A percentile compares a stretch with the other conserved stretches of the same genome.
Conservation (phyloP, 2,113 vertebrate genomes). For the Gulo gulo region DNA sequence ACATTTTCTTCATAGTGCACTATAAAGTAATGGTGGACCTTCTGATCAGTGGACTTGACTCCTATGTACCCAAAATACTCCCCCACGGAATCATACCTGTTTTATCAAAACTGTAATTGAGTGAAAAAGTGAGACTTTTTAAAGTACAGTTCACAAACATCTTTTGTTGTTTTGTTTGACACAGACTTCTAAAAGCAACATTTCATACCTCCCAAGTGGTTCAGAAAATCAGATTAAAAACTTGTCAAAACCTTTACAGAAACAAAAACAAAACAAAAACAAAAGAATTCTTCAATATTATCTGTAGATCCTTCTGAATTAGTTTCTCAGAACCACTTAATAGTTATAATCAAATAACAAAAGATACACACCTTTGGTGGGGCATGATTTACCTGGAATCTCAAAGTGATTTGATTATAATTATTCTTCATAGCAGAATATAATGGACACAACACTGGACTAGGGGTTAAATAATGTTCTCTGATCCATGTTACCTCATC, state of each 20-base stretch:
- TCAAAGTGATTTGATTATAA: not conserved
- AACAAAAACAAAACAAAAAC: not conserved
- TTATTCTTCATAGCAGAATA: not conserved
- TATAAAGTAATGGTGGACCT: not conserved
- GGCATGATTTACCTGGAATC: not conserved
- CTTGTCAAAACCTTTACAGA: constrained; percentile 1
- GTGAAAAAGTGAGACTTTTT: not conserved
- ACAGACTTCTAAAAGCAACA: not conserved
- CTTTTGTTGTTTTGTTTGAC: not conserved
- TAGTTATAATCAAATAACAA: constrained; percentile 6
- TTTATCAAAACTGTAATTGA: constrained; percentile 26
- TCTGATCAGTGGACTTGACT: not conserved
- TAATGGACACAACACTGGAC: not conserved
- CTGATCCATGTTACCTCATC: not conserved
- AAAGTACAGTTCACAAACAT: not conserved
- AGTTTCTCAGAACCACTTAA: not conserved
- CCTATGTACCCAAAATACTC: not conserved
- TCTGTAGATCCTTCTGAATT: not conserved
- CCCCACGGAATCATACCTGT: not conserved
- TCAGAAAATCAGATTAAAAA: constrained; percentile 5
- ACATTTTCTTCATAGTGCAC: not conserved
- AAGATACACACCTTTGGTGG: not conserved
- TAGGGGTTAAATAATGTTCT: not conserved
- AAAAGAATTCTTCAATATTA: not conserved
- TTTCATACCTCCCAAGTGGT: not conserved